Evolutionary conservation across 2,113 vertebrate genomes (phyloP).

Genomic region (Heteronetta atricapilla): DNA sequence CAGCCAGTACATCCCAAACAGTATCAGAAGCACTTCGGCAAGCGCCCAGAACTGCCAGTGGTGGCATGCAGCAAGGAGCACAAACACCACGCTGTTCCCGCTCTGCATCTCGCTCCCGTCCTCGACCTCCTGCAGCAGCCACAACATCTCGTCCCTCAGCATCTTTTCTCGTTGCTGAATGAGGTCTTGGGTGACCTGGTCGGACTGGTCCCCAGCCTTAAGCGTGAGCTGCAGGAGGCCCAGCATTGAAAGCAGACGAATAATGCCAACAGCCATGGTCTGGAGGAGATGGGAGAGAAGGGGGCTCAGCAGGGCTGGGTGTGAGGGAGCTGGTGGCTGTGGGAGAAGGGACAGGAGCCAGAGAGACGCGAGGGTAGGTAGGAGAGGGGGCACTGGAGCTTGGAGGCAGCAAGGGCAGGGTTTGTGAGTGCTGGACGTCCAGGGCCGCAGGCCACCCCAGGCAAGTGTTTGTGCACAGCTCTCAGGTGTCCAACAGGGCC

Average conservation of each 20-base stretch:
- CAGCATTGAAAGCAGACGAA: neutral
- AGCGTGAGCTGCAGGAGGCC: accelerated
- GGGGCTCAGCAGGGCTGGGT: neutral
- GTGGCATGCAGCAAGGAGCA: neutral
- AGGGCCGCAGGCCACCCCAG: no score
- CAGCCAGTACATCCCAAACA: neutral
- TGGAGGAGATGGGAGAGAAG: neutral
- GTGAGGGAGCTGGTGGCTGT: neutral
- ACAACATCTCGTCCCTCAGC: neutral
- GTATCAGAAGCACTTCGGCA: neutral
- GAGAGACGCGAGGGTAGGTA: accelerated
- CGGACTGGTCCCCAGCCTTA: accelerated
- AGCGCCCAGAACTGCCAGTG: neutral
- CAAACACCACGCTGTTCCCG: accelerated
- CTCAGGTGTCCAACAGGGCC: neutral
- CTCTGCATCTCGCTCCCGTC: neutral
- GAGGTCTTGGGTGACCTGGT: accelerated
- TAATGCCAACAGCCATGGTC: neutral
- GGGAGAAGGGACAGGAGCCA: neutral
- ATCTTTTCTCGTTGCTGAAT: neutral
- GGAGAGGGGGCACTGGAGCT: neutral
- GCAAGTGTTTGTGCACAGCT: neutral
- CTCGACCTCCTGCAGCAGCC: neutral
- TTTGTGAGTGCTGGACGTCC: accelerated
- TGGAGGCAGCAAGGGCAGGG: neutral